Evolutionary conservation across 1,140 invertebrate species (phyloP), one percentile per base, ranked within the genome.

Genomic region (Chironomus tepperi): DNA sequence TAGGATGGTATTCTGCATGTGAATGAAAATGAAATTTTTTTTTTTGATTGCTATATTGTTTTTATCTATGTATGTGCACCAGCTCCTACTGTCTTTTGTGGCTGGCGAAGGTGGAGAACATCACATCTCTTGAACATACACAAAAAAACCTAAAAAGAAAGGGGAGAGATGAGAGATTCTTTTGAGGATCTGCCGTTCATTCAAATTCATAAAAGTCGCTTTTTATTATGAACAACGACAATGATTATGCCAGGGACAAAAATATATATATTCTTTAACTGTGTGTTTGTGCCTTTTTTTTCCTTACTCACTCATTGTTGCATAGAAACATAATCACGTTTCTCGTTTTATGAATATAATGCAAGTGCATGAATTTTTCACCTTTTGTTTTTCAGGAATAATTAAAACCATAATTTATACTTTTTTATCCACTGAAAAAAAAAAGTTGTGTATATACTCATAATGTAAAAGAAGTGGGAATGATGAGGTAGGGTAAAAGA

Each of bases 361-460:
- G 65, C 65, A 70, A 70, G 19, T 21, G 65, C 19, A 70, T 21
- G 65, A 70, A 21, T 70, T 70, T 70, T 70, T 70, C 65, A 70
- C 65, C 65, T 70, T 70, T 70, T 70, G 65, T 70, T 70, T 70
- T 70, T 70, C 19, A 18, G 18, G 19, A 70, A 70, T 70, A 70
- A 70, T 70, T 70, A 70, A 70, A 70, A 70, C 65, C 65, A 70
- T 70, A 70, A 70, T 70, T 70, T 70, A 70, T 70, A 18, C 65
- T 70, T 70, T 70, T 18, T 15, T 57, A n/a, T n/a, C n/a, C 47
- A 5, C 5, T 57, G 5, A 12, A 47, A 57, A n/a, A 12, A 34
- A 34, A 57, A n/a, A 57, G 12, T 57, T 57, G 10, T 57, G 47
- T 57, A 1, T 57, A 15, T 57, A 15, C 47, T 12, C 12, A 34